These are phyloP conservation scores for Charaxes varanes DNA, from an alignment of 1,140 invertebrate species.

Conservation along the genomic window DNA sequence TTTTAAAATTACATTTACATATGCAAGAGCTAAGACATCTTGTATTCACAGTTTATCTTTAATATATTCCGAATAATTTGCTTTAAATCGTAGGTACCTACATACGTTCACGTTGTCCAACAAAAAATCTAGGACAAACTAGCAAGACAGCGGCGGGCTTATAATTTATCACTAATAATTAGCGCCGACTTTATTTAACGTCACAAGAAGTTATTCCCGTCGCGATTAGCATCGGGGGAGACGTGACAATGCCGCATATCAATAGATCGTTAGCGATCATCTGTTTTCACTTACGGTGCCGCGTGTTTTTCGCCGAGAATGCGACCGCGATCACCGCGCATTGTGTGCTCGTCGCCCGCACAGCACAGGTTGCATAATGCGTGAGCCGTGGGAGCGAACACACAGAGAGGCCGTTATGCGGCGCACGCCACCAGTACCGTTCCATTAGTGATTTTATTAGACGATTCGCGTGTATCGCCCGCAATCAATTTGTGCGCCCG, in stretches of 20 bases:
- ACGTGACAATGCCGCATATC: constrained; percentile 26
- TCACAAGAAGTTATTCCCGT: constrained; percentile 13
- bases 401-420: constrained; percentile 55
- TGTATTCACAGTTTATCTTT: too few species aligned
- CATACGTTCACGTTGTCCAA: too few species aligned
- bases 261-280: constrained; percentile 32
- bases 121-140: too few species aligned
- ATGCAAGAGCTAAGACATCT: too few species aligned
- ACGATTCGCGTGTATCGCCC: constrained; percentile 64
- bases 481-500: constrained; percentile 62
- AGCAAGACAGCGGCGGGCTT: too few species aligned
- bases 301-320: constrained; percentile 41
- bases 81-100: too few species aligned
- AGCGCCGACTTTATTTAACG: not conserved
- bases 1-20: too few species aligned
- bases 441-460: constrained; percentile 71
- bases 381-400: constrained; percentile 53
- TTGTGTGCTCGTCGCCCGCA: constrained; percentile 40
- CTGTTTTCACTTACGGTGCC: constrained; percentile 47
- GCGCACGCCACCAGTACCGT: constrained; percentile 67
- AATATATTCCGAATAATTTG: too few species aligned
- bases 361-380: constrained; percentile 58
- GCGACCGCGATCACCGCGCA: constrained; percentile 42
- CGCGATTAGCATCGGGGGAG: constrained; percentile 14
- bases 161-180: too few species aligned